Evolutionary conservation across 1,140 invertebrate species (phyloP).

Genomic region (Eufriesea mexicana): DNA sequence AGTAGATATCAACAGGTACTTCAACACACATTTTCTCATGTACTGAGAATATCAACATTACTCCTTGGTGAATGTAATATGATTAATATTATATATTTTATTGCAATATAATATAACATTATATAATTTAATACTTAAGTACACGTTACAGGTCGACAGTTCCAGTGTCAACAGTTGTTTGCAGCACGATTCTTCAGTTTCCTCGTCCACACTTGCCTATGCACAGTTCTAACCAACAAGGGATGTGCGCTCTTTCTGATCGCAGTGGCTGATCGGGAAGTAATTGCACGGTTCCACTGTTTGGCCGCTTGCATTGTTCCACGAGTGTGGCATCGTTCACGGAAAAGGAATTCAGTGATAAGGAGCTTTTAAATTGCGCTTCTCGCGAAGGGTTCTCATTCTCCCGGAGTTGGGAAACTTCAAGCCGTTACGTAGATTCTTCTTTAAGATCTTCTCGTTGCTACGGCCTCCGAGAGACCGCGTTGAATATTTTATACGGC

Average conservation of each 20-base stretch:
- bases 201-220: no score
- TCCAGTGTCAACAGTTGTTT: no score
- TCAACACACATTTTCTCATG: no score
- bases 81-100: no score
- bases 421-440: conserved; percentile 13
- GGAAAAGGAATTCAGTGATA: conserved; percentile 16
- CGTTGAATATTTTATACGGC: conserved; percentile 39
- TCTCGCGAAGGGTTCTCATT: conserved; percentile 8
- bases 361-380: conserved; percentile 36
- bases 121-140: no score
- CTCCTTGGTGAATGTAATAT: no score
- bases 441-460: conserved; percentile 27
- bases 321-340: conserved; percentile 1
- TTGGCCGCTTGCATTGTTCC: conserved; percentile 19
- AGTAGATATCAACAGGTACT: no score
- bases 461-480: conserved; percentile 16
- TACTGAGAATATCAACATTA: no score
- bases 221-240: background rate
- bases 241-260: conserved; percentile 29
- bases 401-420: conserved; percentile 22
- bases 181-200: no score
- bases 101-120: no score
- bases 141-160: no score
- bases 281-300: conserved; percentile 38
- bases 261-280: conserved; percentile 15